Percentiles rank a stretch among this genome's conserved stretches.
Conservation (phyloP, 1,140 invertebrate species). For the Subanguina moxae region DNA sequence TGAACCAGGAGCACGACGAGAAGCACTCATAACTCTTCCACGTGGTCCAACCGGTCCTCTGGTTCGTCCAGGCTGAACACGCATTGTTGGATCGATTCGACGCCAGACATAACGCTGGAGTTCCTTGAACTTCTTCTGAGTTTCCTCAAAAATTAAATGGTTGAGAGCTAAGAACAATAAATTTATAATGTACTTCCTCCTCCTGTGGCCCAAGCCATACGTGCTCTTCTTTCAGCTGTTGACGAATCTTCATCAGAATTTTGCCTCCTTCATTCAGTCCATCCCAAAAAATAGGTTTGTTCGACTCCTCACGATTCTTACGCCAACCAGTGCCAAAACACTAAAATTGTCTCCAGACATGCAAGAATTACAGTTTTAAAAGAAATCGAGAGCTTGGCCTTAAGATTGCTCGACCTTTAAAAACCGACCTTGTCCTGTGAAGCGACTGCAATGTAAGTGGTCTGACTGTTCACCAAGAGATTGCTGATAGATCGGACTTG, state of each 20-base stretch:
- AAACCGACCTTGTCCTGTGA: conserved; percentile 49
- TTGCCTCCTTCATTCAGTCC: conserved; percentile 50
- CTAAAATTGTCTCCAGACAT: conserved; percentile 15
- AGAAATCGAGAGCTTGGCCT: neutral
- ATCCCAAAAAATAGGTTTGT: conserved; percentile 54
- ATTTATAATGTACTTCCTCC: conserved; percentile 33
- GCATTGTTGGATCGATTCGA: conserved; percentile 40
- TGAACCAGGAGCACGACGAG: conserved; percentile 4
- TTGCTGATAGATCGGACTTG: conserved; percentile 47
- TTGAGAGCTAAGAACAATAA: conserved; percentile 9
- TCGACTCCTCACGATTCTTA: conserved; percentile 54
- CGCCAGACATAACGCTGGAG: conserved; percentile 49
- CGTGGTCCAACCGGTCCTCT: conserved; percentile 1
- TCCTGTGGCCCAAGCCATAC: conserved; percentile 36
- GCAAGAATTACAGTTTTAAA: conserved; percentile 16
- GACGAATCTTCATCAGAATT: conserved; percentile 47
- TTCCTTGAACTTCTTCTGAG: conserved; percentile 37
- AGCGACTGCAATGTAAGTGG: conserved; percentile 47
- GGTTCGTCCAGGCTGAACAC: neutral
- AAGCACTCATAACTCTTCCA: neutral
- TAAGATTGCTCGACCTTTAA: neutral
- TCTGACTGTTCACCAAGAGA: conserved; percentile 40
- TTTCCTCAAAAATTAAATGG: conserved; percentile 17
- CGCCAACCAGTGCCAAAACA: conserved; percentile 53
- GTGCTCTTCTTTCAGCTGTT: conserved; percentile 35